phyloP scores from a whole-genome alignment of 1,140 invertebrate genomes.

The Drosophila repleta region DNA sequence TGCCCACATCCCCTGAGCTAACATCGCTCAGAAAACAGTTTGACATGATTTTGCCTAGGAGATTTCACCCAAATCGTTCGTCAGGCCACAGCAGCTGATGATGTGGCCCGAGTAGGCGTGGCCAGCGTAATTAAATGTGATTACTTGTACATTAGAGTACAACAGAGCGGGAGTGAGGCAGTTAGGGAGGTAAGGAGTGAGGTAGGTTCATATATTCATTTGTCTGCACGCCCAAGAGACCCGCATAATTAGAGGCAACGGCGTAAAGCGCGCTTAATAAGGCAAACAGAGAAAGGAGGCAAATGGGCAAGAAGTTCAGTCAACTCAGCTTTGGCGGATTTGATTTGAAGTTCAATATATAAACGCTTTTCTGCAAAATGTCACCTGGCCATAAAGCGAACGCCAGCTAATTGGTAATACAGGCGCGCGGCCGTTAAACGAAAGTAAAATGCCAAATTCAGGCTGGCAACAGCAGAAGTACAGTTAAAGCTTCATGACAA shows the following conservation, averaged over 20 bases:
- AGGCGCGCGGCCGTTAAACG: conserved; percentile 26
- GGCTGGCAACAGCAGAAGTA: neutral
- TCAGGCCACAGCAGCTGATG: conserved; percentile 12
- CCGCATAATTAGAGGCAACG: conserved; percentile 66
- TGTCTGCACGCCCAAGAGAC: conserved; percentile 22
- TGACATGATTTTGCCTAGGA: conserved; percentile 61
- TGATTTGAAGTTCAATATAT: conserved; percentile 19
- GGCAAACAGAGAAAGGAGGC: conserved; percentile 37
- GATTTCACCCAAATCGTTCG: conserved; percentile 41
- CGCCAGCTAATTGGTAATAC: conserved; percentile 38
- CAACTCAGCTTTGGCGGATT: conserved; percentile 60
- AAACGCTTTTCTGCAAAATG: conserved; percentile 9
- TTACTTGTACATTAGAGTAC: conserved; percentile 54
- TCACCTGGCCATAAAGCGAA: conserved; percentile 52
- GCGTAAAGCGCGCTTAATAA: conserved; percentile 55
- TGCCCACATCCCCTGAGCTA: conserved; percentile 28
- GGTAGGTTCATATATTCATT: neutral
- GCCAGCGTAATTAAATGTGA: conserved; percentile 65
- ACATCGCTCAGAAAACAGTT: conserved; percentile 42
- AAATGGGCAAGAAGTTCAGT: conserved; percentile 54
- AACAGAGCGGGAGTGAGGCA: neutral
- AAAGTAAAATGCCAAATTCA: conserved; percentile 32
- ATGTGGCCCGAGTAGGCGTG: conserved; percentile 47
- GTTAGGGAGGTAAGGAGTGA: neutral
- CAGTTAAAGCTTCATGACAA: too few species aligned